Evolutionary conservation across 2,888 invertebrate species (phyloP), one percentile per base, ranked within the genome.

Genomic region (Blomia tropicalis): DNA sequence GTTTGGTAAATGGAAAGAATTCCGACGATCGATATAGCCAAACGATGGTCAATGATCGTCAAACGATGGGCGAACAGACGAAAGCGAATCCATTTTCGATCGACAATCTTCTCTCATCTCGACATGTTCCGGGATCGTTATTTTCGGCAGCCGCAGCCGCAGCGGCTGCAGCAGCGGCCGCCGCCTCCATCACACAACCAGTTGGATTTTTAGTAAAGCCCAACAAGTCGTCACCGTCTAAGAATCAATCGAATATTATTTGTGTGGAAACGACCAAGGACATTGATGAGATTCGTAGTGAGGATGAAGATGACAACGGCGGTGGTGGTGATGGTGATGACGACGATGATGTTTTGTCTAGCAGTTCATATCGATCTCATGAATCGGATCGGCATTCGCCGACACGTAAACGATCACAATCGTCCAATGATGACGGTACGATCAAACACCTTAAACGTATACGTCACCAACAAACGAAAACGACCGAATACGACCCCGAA

Each of bases 51-150:
- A 58, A 30, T 11, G 41, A 43, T 19, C 56, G 22, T 29, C n/a
- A n/a, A n/a, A 25, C 53, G 25, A 29, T 22, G 23, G 19, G 31
- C 27, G 32, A 29, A 7, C 53, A 60, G 56, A 60, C 51, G 30
- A 63, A 62, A 44, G 58, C 51, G 11, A 64, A 63, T 32, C 47
- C 64, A 17, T 66, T 66, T 30, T 64, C 64, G n/a, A 66, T 66
- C 43, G 66, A 66, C 22, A 66, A 66, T 53, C 62, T 66, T 29
- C 60, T 66, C 14, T 66, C 66, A 4, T 47, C 44, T 14, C 51
- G 62, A 29, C 47, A 62, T 43, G 43, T 43, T 25, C 43, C 23
- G 2, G 17, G 19, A 43, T 59, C 43, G 17, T 47, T 43, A 11
- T 43, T 31, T 5, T 43, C 27, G 3, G 43, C 59, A 43, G 53